A percentile compares a stretch with the other conserved stretches of the same genome.
Conservation (phyloP, 2,888 invertebrate species). For the Chaetoderma sp. region DNA sequence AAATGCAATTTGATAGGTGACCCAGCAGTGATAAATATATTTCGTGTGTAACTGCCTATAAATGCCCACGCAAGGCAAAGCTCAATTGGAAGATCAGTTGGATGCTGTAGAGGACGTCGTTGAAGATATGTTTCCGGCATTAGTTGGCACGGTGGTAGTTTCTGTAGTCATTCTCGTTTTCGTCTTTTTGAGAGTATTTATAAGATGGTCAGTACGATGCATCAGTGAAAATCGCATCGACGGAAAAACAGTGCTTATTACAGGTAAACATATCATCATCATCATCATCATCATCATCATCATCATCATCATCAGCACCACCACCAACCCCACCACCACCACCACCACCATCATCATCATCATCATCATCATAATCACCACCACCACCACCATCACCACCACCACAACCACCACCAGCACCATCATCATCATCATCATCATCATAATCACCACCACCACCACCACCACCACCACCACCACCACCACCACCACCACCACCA, state of each 20-base stretch:
- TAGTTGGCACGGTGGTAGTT: conserved; percentile 48
- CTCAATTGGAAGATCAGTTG: conserved; percentile 38
- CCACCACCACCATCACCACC: too few relatives aligned
- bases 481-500: neutral
- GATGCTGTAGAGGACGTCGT: conserved; percentile 42
- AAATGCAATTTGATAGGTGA: too few relatives aligned
- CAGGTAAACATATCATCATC: conserved; percentile 49
- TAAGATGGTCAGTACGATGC: conserved; percentile 50
- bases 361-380: too few relatives aligned
- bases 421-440: neutral
- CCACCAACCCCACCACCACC: too few relatives aligned
- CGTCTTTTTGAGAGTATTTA: conserved; percentile 51
- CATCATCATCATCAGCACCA: too few relatives aligned
- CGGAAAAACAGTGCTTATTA: conserved; percentile 58
- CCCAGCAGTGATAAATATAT: too few relatives aligned
- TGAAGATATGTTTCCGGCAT: conserved; percentile 43
- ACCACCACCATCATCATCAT: neutral
- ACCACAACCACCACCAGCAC: too few relatives aligned
- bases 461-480: neutral
- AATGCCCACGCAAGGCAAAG: neutral
- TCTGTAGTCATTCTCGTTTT: conserved; percentile 44
- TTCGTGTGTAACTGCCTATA: too few relatives aligned
- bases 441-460: too few relatives aligned
- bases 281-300: neutral
- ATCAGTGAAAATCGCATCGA: conserved; percentile 49